A percentile compares a stretch with the other conserved stretches of the same genome.
Evolutionary conservation across 2,888 invertebrate species (phyloP).

Genomic region (Drosophila infuscata): DNA sequence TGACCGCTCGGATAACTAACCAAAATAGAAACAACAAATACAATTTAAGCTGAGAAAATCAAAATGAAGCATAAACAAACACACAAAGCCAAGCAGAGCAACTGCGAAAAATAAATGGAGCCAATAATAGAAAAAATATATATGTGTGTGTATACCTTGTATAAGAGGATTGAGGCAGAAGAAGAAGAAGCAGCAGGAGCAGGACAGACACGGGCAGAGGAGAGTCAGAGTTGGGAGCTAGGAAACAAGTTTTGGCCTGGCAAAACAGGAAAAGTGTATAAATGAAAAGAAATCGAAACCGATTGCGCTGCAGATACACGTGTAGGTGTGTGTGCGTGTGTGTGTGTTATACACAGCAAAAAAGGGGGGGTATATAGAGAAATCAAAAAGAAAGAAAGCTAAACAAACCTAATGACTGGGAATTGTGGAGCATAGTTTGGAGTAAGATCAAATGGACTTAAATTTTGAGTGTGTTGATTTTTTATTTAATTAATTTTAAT

Average conservation of each 20-base stretch:
- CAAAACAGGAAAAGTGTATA: constrained; percentile 75
- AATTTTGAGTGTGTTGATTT: not conserved
- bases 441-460: not conserved
- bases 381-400: not conserved
- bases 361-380: not conserved
- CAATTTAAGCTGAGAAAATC: constrained; percentile 78
- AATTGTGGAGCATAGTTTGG: not conserved
- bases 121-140: constrained; percentile 74
- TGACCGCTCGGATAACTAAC: constrained; percentile 63
- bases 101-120: constrained; percentile 73
- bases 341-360: not conserved
- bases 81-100: constrained; percentile 20
- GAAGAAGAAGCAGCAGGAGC: not conserved
- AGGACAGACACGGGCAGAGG: not conserved
- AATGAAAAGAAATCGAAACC: constrained; percentile 81
- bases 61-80: constrained; percentile 80
- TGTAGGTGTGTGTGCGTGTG: constrained; percentile 2
- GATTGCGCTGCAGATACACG: constrained; percentile 44
- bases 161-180: constrained; percentile 40
- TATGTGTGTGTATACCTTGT: not conserved
- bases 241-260: constrained; percentile 39
- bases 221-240: constrained; percentile 2
- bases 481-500: not conserved
- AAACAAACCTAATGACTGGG: not conserved
- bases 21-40: constrained; percentile 81